phyloP scores from a whole-genome alignment of 1,140 invertebrate genomes.

The Zaprionus inermis region DNA sequence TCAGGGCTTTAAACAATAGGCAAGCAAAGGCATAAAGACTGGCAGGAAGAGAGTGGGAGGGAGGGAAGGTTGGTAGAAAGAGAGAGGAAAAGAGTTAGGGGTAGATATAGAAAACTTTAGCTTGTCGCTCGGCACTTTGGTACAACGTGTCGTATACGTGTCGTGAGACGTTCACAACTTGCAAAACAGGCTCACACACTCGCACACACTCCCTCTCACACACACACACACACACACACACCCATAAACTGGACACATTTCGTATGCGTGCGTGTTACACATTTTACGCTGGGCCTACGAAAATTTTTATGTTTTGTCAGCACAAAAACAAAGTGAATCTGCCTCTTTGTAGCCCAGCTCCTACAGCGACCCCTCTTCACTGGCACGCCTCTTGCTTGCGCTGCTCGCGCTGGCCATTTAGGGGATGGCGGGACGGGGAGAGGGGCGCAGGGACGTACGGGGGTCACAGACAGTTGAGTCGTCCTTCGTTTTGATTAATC shows the following conservation, averaged over 20 bases:
- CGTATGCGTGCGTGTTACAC: slow-evolving; percentile 69
- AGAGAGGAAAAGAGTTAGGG: not conserved
- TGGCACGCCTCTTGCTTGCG: not conserved
- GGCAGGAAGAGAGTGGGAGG: not conserved
- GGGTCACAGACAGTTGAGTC: slow-evolving; percentile 36
- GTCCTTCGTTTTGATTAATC: slow-evolving; percentile 68
- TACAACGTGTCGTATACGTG: slow-evolving; percentile 48
- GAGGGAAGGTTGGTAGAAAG: not conserved
- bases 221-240: slow-evolving; percentile 3
- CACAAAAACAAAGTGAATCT: slow-evolving; percentile 54
- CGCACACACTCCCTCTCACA: not conserved
- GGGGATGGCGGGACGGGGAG: no score
- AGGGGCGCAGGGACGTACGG: no score
- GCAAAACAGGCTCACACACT: slow-evolving; percentile 9
- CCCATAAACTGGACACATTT: slow-evolving; percentile 50
- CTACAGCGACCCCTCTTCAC: not conserved
- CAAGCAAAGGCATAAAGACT: not conserved
- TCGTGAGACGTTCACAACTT: slow-evolving; percentile 34
- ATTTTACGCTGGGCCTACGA: slow-evolving; percentile 45
- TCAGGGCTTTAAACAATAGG: slow-evolving; percentile 61
- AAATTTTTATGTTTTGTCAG: slow-evolving; percentile 67
- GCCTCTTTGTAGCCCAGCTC: not conserved
- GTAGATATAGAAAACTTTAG: slow-evolving; percentile 22
- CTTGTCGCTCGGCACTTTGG: slow-evolving; percentile 36
- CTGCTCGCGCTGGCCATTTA: slow-evolving; percentile 1